A percentile compares a stretch with the other conserved stretches of the same genome.
phyloP scores from a whole-genome alignment of 2,888 invertebrate species.

The Plagodis pulveraria region DNA sequence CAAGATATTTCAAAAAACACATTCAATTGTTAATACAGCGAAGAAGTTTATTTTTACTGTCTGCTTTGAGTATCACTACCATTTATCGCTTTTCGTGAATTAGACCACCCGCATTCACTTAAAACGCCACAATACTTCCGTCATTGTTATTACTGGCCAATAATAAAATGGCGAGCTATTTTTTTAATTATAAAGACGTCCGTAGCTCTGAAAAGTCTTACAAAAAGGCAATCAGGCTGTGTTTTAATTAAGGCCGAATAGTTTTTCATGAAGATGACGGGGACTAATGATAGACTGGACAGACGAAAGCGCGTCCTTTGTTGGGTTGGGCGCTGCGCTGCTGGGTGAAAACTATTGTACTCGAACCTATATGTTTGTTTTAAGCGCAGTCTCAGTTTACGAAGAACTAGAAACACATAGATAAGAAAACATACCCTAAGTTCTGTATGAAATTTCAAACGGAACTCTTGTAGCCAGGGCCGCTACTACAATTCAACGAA shows the following conservation, averaged over 20 bases:
- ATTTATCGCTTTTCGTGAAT: constrained; percentile 27
- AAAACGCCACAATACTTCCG: constrained; percentile 3
- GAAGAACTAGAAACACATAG: too few relatives aligned
- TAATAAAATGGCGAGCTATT: neutral
- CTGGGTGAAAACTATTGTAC: too few relatives aligned
- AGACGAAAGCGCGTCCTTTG: constrained; percentile 12
- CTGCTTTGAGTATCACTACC: constrained; percentile 25
- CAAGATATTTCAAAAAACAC: constrained; percentile 2
- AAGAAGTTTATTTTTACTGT: constrained; percentile 23
- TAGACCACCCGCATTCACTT: constrained; percentile 19
- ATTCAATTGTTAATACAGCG: constrained; percentile 12
- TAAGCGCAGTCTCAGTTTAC: too few relatives aligned
- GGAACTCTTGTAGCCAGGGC: too few relatives aligned
- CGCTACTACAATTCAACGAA: too few relatives aligned
- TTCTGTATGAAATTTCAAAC: too few relatives aligned
- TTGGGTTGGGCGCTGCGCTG: neutral
- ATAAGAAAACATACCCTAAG: too few relatives aligned
- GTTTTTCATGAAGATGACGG: constrained; percentile 27
- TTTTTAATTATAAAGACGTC: constrained; percentile 17
- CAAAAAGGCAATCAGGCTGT: constrained; percentile 15
- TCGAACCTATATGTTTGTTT: too few relatives aligned
- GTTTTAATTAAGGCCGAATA: constrained; percentile 31
- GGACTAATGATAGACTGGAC: constrained; percentile 29
- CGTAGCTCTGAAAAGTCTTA: constrained; percentile 5
- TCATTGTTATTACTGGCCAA: neutral